Base-by-base conservation (phyloP, 2,113 vertebrate genomes). In the Calyptomena viridis region DNA sequence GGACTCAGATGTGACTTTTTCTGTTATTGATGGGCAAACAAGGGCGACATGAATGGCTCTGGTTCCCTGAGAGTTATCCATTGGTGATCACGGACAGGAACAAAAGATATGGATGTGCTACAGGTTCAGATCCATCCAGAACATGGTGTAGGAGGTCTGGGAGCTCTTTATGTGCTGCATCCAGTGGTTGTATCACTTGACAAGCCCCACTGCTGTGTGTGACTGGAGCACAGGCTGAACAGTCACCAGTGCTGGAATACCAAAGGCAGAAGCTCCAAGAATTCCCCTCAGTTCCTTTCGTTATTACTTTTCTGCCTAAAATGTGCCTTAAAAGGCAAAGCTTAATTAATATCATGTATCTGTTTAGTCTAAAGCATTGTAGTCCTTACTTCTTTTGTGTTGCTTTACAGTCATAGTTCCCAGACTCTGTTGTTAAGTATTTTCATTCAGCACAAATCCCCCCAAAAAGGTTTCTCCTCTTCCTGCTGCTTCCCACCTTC, bases 121-220 rank as follows among this genome's bases (percentile, higher is more conserved):
- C 42, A 62, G 52, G n/a, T 50, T 73, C 42, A 39, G 22, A 24
- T n/a, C 35, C 20, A 22, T 21, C 20, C 58, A 31, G 79, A 27
- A 28, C 42, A 8, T 0, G 0, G 25, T n/a, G n/a, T n/a, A n/a
- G n/a, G n/a, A n/a, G n/a, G n/a, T 52, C 42, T n/a, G 53, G 31
- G 11, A 47, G 46, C 46, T 47, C 19, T 76, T 71, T 40, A 1
- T 12, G 11, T 1, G 1, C 24, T 50, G 44, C 9, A 6, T 46
- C n/a, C 22, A 5, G 28, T 2, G 20, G 20, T 42, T 23, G 1
- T 12, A 3, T 1, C 22, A 12, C 25, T 21, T 1, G 2, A 14
- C 27, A 78, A 9, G 35, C 13, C 18, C 28, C 11, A 5, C 9
- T 1, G 1, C 58, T 18, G 23, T 5, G 47, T 37, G 37, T 71